phyloP scores from a whole-genome alignment of 2,888 invertebrate species.

The Drosophila recens region DNA sequence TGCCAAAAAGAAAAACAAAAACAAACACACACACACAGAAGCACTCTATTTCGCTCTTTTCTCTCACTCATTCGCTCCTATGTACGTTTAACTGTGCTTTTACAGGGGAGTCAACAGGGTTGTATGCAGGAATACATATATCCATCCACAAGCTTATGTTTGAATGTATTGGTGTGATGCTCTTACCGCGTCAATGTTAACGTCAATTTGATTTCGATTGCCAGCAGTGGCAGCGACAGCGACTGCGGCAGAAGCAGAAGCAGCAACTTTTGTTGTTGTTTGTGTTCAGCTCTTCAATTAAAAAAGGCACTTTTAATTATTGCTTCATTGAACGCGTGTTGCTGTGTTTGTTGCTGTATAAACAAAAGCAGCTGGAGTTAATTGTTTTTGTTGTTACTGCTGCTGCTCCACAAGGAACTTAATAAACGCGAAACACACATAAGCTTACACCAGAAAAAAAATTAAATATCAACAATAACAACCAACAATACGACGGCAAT shows the following conservation, averaged over 20 bases:
- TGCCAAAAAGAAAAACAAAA: conserved; percentile 72
- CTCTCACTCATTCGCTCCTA: conserved; percentile 7
- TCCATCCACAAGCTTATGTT: neutral
- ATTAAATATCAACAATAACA: conserved; percentile 31
- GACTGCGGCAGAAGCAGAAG: conserved; percentile 14
- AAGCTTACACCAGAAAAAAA: conserved; percentile 32
- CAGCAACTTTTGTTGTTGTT: conserved; percentile 37
- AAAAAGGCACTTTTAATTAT: conserved; percentile 79
- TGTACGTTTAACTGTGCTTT: conserved; percentile 32
- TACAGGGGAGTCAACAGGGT: conserved; percentile 49
- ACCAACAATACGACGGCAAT: conserved; percentile 31
- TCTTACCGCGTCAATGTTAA: conserved; percentile 73
- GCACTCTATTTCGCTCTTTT: conserved; percentile 2
- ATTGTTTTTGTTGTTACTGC: conserved; percentile 42
- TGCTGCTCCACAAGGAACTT: conserved; percentile 60
- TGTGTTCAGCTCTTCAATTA: conserved; percentile 63
- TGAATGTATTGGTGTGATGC: conserved; percentile 37
- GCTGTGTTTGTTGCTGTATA: conserved; percentile 37
- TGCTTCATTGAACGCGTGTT: conserved; percentile 62
- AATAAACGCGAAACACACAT: conserved; percentile 50
- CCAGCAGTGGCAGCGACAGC: conserved; percentile 40
- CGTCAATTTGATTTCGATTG: conserved; percentile 75
- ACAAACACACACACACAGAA: conserved; percentile 25
- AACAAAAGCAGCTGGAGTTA: conserved; percentile 58
- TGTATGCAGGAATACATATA: conserved; percentile 18